Percentiles rank a stretch among this genome's conserved stretches.
Conservation (phyloP, 1,140 invertebrate genomes). For the Pogonomyrmex californicus region DNA sequence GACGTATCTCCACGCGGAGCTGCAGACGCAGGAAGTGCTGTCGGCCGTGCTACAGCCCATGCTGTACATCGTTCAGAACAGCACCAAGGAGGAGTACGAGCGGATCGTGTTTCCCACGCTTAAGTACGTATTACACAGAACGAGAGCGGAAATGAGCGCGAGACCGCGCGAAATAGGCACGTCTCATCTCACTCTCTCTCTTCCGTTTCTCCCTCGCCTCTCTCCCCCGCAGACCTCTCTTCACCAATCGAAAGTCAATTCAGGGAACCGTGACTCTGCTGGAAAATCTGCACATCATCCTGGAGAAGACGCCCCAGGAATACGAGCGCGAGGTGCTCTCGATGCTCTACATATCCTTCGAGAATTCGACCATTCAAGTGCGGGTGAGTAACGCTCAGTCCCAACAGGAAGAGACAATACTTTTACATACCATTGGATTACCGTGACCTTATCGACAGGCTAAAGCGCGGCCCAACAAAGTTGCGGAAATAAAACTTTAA, state of each 20-base stretch:
- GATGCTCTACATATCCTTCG: constrained; percentile 95
- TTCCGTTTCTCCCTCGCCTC: not conserved
- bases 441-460: not conserved
- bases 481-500: not conserved
- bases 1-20: constrained; percentile 95
- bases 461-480: not conserved
- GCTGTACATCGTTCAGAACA: constrained; percentile 95
- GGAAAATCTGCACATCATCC: constrained; percentile 96
- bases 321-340: constrained; percentile 94
- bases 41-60: constrained; percentile 96
- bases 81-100: constrained; percentile 94
- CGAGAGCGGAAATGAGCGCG: constrained; percentile 43
- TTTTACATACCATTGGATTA: not conserved
- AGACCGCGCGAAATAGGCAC: constrained; percentile 22
- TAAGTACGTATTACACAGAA: constrained; percentile 87
- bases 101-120: constrained; percentile 94
- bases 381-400: constrained; percentile 89
- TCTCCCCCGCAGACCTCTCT: constrained; percentile 89
- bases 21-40: constrained; percentile 94
- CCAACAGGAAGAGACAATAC: not conserved
- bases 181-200: constrained; percentile 10
- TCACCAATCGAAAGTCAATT: constrained; percentile 94
- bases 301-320: constrained; percentile 94
- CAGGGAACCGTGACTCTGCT: constrained; percentile 96
- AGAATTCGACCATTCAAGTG: constrained; percentile 96